Conservation (phyloP, 2,888 invertebrate species). For the Brenthis ino region DNA sequence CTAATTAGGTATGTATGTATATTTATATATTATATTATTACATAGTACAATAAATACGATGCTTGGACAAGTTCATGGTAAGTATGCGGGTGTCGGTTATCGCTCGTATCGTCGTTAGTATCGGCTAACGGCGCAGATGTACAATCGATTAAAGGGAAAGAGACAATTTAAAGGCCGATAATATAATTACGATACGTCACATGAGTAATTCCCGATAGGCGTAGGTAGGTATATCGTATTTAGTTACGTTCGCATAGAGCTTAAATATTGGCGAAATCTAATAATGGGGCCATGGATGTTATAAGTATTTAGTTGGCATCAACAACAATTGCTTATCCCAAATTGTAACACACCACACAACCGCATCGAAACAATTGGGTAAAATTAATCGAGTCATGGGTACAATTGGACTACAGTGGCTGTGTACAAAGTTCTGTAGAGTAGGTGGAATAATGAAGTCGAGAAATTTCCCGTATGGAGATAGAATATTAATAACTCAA, state of each 20-base stretch:
- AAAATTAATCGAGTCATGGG: neutral
- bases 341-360: neutral
- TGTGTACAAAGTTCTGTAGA: neutral
- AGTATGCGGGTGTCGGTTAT: neutral
- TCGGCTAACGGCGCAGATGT: constrained; percentile 1
- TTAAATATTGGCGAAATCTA: neutral
- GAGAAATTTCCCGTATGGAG: neutral
- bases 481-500: constrained; percentile 6
- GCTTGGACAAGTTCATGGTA: too few relatives aligned
- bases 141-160: constrained; percentile 2
- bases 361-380: constrained; percentile 2
- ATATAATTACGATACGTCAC: constrained; percentile 3
- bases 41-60: too few relatives aligned
- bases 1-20: too few relatives aligned
- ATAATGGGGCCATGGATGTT: too few relatives aligned
- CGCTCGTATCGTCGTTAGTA: neutral
- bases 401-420: neutral
- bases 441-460: neutral
- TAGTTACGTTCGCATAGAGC: neutral
- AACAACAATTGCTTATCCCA: neutral
- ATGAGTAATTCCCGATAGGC: neutral
- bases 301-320: too few relatives aligned
- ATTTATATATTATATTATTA: too few relatives aligned
- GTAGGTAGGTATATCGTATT: neutral
- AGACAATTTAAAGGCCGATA: constrained; percentile 7